These are phyloP conservation scores for Thamnophis sirtalis DNA, from an alignment of 2,113 vertebrate genomes.

Conservation along the genomic window DNA sequence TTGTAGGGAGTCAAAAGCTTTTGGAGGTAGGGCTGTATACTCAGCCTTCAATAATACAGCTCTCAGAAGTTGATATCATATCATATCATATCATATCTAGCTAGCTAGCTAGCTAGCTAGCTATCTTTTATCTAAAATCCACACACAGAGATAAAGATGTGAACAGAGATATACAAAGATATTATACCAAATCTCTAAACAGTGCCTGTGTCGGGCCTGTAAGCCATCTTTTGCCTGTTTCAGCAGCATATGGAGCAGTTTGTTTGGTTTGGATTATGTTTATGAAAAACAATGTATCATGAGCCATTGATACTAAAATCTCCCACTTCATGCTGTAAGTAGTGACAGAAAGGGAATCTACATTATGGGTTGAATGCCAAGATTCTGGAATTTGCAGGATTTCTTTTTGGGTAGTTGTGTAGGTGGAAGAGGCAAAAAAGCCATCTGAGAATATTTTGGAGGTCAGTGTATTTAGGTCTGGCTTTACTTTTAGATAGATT, in stretches of 20 bases:
- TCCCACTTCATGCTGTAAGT: neutral
- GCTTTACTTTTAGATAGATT: neutral
- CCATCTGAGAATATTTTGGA: conserved; percentile 11
- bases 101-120: too few species aligned
- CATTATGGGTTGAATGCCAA: conserved; percentile 1
- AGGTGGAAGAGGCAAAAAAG: neutral
- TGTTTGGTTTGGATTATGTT: neutral
- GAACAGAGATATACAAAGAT: neutral
- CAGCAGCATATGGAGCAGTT: neutral
- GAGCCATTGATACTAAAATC: neutral
- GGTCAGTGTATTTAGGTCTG: neutral
- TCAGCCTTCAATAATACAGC: neutral
- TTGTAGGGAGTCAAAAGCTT: neutral
- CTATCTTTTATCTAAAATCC: too few species aligned
- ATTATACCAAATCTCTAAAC: neutral
- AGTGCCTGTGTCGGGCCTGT: neutral
- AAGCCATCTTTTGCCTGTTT: neutral
- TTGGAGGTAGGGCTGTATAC: neutral
- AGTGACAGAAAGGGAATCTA: neutral
- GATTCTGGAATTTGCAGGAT: neutral
- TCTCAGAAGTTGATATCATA: neutral
- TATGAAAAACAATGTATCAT: neutral
- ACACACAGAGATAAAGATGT: neutral
- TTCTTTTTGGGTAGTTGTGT: neutral
- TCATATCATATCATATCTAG: too few species aligned